phyloP scores from a whole-genome alignment of 2,888 invertebrate species.

The Zelleria hepariella region DNA sequence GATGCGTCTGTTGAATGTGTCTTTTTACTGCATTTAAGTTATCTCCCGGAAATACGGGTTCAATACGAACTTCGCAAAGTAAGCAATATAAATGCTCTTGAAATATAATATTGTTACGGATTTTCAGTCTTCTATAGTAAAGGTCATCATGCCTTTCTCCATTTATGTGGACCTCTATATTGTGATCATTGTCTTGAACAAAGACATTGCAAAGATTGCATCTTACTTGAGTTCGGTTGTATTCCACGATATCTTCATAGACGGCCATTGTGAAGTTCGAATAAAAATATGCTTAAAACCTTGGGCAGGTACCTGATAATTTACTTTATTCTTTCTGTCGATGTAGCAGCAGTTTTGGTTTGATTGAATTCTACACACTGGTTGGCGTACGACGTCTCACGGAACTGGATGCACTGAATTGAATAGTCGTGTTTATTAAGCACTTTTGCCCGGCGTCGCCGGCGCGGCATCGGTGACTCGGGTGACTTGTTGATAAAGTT shows the following conservation, averaged over 20 bases:
- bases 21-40: background rate
- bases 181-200: background rate
- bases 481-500: no score
- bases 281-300: no score
- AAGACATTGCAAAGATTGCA: background rate
- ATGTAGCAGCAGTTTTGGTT: no score
- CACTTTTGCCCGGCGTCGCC: no score
- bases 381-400: no score
- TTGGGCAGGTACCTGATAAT: no score
- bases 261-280: background rate
- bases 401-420: no score
- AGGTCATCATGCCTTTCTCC: background rate
- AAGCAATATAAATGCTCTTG: background rate
- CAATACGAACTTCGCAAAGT: background rate
- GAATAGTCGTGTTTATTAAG: no score
- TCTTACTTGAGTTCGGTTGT: conserved; percentile 15
- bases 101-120: background rate
- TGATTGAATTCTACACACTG: no score
- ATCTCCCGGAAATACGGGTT: background rate
- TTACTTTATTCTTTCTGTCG: no score
- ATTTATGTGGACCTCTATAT: background rate
- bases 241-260: background rate
- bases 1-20: background rate
- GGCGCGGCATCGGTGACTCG: no score
- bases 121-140: background rate